Conservation (phyloP, 2,888 invertebrate genomes). For the Eilema sororculum region DNA sequence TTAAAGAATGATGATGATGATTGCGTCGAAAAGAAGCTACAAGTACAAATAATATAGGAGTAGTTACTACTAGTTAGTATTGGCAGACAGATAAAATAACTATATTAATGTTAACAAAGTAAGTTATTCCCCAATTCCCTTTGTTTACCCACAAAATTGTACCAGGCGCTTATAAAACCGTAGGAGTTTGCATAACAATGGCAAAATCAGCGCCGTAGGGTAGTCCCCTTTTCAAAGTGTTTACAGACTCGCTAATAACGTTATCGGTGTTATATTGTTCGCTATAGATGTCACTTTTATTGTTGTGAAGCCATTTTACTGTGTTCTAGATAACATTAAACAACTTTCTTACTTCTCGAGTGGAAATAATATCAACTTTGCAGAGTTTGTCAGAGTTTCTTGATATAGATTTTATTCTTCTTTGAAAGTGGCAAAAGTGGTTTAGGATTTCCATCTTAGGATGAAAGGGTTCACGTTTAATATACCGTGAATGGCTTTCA, state of each 20-base stretch:
- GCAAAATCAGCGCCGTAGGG: conserved; percentile 37
- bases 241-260: conserved; percentile 28
- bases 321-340: conserved; percentile 23
- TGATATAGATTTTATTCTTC: not conserved
- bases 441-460: not conserved
- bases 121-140: not conserved
- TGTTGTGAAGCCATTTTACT: conserved; percentile 31
- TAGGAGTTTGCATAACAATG: conserved; percentile 18
- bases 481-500: not conserved
- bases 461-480: not conserved
- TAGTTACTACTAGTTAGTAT: too few relatives aligned
- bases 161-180: conserved; percentile 40
- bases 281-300: conserved; percentile 53
- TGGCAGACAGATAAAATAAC: too few relatives aligned
- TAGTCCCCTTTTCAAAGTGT: conserved; percentile 35
- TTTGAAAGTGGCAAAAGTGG: not conserved
- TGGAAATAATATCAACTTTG: conserved; percentile 16
- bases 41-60: too few relatives aligned
- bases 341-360: conserved; percentile 12
- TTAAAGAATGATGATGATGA: too few relatives aligned
- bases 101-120: not conserved
- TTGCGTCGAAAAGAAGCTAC: too few relatives aligned
- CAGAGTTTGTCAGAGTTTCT: not conserved
- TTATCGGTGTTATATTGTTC: conserved; percentile 35
- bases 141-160: conserved; percentile 31